These are phyloP conservation scores for Stegana nigrithorax DNA, from an alignment of 2,888 invertebrate species.

Conservation along the genomic window DNA sequence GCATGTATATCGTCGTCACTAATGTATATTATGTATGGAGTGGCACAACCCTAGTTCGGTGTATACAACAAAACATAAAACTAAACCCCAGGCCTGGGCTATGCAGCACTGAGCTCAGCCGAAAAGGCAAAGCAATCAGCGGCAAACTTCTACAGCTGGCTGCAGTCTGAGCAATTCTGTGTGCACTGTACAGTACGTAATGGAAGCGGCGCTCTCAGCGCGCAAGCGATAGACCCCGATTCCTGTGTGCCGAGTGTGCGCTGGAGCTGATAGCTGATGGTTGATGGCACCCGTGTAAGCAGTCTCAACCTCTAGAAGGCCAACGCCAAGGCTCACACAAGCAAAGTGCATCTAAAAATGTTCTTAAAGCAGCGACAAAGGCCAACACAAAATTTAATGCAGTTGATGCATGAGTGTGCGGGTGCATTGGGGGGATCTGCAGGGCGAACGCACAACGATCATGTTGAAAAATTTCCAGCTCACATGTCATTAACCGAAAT, in stretches of 20 bases:
- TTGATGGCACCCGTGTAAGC: too few relatives aligned
- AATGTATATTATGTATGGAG: too few relatives aligned
- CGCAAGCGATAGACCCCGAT: too few relatives aligned
- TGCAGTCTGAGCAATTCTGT: conserved; percentile 19
- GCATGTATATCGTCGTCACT: too few relatives aligned
- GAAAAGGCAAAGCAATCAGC: background rate
- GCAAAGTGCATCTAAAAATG: conserved; percentile 30
- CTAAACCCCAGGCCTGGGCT: too few relatives aligned
- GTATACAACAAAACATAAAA: too few relatives aligned
- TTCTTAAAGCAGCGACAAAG: conserved; percentile 13
- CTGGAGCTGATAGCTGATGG: too few relatives aligned
- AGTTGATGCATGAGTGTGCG: background rate
- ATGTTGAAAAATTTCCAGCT: conserved; percentile 6
- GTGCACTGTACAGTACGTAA: conserved; percentile 43
- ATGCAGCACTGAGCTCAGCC: background rate
- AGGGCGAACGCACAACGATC: background rate
- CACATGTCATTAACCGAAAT: conserved; percentile 21
- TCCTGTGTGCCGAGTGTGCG: too few relatives aligned
- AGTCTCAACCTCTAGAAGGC: background rate
- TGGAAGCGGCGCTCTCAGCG: background rate
- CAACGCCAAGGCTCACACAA: background rate
- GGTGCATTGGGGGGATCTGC: background rate
- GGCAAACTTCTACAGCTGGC: background rate
- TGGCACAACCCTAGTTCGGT: too few relatives aligned
- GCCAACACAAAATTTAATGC: background rate